A percentile compares a stretch with the other conserved stretches of the same genome.
These are phyloP conservation scores for Xanthorhoe spadicearia DNA, from an alignment of 2,888 invertebrate genomes.

Conservation along the genomic window DNA sequence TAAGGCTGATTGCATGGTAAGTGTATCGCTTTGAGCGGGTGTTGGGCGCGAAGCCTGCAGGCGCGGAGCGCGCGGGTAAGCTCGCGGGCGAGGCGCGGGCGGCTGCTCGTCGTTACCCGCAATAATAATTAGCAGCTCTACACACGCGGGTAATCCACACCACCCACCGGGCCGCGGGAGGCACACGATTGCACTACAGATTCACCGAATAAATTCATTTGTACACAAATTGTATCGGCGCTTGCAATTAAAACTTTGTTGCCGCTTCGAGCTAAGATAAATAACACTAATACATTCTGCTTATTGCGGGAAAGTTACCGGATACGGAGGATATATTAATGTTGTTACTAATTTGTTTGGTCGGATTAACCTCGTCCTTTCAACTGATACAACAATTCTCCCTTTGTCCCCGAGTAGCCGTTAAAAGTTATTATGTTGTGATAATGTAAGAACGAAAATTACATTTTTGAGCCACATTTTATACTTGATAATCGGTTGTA, in stretches of 20 bases:
- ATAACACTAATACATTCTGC: constrained; percentile 84
- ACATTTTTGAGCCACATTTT: constrained; percentile 31
- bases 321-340: constrained; percentile 83
- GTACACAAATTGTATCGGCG: constrained; percentile 85
- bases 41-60: constrained; percentile 28
- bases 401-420: constrained; percentile 66
- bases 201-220: constrained; percentile 84
- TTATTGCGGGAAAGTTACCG: constrained; percentile 81
- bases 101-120: constrained; percentile 72
- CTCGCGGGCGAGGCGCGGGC: constrained; percentile 46
- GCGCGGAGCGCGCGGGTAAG: constrained; percentile 16
- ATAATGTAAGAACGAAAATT: constrained; percentile 34
- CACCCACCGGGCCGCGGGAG: constrained; percentile 45
- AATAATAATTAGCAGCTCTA: constrained; percentile 81
- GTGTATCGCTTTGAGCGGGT: constrained; percentile 20
- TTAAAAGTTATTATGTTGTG: constrained; percentile 50
- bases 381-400: constrained; percentile 70
- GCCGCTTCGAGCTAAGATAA: constrained; percentile 82
- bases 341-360: constrained; percentile 83
- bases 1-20: constrained; percentile 46
- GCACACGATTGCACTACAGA: constrained; percentile 76
- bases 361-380: constrained; percentile 76
- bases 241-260: constrained; percentile 85
- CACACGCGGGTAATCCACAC: constrained; percentile 79
- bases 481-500: constrained; percentile 20